phyloP scores from a whole-genome alignment of 2,888 invertebrate species.

The Noctua pronuba region DNA sequence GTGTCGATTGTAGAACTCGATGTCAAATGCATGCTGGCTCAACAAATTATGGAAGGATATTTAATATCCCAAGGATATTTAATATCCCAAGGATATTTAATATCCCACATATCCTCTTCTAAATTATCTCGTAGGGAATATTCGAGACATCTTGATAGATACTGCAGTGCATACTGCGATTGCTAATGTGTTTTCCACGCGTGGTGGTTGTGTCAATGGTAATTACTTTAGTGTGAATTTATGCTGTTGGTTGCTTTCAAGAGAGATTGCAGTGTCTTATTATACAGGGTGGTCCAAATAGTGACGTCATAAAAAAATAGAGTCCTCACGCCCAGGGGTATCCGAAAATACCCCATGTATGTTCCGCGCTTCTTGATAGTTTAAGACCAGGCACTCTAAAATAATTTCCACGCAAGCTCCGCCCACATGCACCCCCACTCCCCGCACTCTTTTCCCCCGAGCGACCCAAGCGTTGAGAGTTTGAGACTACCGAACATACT shows the following conservation, averaged over 20 bases:
- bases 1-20: neutral
- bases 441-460: too few relatives aligned
- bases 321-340: too few relatives aligned
- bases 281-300: too few relatives aligned
- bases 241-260: neutral
- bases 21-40: neutral
- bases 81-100: neutral
- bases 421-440: too few relatives aligned
- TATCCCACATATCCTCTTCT: neutral
- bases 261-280: neutral
- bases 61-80: neutral
- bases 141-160: neutral
- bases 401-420: too few relatives aligned
- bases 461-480: too few relatives aligned
- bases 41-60: too few relatives aligned
- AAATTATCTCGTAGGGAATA: neutral
- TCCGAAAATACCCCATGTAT: too few relatives aligned
- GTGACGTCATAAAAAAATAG: too few relatives aligned
- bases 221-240: neutral
- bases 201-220: neutral
- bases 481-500: too few relatives aligned
- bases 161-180: neutral
- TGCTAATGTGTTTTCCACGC: neutral
- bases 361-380: too few relatives aligned
- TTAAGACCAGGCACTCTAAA: too few relatives aligned